Percentiles rank a stretch among this genome's conserved stretches.
Conservation (phyloP, 2,113 vertebrate species). For the Psettodes erumei region DNA sequence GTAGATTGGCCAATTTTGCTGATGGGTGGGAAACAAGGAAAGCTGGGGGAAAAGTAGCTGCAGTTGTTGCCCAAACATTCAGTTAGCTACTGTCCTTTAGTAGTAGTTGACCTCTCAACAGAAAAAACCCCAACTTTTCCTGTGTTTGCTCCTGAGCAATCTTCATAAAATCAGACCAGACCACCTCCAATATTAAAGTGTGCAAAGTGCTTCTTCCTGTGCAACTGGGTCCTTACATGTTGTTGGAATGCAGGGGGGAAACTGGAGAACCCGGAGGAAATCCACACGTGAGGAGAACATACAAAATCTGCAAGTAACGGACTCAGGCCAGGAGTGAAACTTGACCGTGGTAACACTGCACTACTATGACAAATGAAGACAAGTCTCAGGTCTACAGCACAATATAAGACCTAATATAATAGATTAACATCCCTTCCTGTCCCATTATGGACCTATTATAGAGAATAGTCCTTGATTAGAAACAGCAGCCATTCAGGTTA, state of each 20-base stretch:
- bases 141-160: neutral
- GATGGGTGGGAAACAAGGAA: neutral
- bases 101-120: neutral
- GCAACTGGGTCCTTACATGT: constrained; percentile 45
- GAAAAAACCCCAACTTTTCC: neutral
- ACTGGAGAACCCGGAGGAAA: constrained; percentile 64
- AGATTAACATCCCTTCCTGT: constrained; percentile 19
- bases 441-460: neutral
- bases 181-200: constrained; percentile 12
- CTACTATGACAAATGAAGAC: constrained; percentile 33
- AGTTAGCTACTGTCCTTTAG: neutral
- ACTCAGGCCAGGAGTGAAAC: constrained; percentile 32
- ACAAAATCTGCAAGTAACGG: constrained; percentile 45
- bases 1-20: neutral
- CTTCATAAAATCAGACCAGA: constrained; percentile 12
- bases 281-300: constrained; percentile 62
- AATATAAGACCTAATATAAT: constrained; percentile 15
- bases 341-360: constrained; percentile 28
- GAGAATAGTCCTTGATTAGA: constrained; percentile 43
- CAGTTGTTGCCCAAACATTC: neutral
- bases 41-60: neutral
- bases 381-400: constrained; percentile 5
- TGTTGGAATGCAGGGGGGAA: constrained; percentile 62
- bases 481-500: constrained; percentile 48
- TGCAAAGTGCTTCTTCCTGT: constrained; percentile 39